These are phyloP conservation scores for Salminus brasiliensis DNA, from an alignment of 2,113 vertebrate species.

Conservation along the genomic window DNA sequence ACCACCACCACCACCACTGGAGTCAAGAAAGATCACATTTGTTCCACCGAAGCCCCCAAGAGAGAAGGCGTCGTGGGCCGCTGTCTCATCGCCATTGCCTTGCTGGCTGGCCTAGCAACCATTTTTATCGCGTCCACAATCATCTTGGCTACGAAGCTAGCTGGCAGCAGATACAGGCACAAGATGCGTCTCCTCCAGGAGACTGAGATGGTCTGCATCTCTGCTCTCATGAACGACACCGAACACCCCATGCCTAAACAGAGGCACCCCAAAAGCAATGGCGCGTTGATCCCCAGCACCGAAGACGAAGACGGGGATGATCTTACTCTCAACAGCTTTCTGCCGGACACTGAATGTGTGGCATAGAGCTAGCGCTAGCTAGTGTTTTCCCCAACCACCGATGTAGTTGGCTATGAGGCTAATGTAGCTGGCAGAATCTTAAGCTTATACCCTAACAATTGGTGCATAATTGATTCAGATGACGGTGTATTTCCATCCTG, in stretches of 20 bases:
- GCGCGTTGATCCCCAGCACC: conserved; percentile 1
- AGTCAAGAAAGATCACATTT: background rate
- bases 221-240: conserved; percentile 71
- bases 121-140: conserved; percentile 76
- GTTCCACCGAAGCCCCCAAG: background rate
- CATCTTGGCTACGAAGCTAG: conserved; percentile 64
- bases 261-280: conserved; percentile 50
- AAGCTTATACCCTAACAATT: no score
- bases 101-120: conserved; percentile 75
- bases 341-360: conserved; percentile 65
- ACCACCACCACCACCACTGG: background rate
- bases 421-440: background rate
- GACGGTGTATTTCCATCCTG: no score
- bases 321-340: conserved; percentile 83
- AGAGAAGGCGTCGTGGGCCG: conserved; percentile 56
- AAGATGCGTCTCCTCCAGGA: conserved; percentile 38
- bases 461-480: no score
- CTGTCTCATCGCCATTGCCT: conserved; percentile 79
- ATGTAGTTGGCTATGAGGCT: background rate
- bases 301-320: conserved; percentile 70
- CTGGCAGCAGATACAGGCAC: conserved; percentile 63
- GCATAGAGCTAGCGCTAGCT: conserved; percentile 24
- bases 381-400: background rate
- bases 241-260: conserved; percentile 55
- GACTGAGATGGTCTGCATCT: conserved; percentile 85